Base-by-base conservation (phyloP, 2,888 invertebrate species). In the Eupeodes latifasciatus region DNA sequence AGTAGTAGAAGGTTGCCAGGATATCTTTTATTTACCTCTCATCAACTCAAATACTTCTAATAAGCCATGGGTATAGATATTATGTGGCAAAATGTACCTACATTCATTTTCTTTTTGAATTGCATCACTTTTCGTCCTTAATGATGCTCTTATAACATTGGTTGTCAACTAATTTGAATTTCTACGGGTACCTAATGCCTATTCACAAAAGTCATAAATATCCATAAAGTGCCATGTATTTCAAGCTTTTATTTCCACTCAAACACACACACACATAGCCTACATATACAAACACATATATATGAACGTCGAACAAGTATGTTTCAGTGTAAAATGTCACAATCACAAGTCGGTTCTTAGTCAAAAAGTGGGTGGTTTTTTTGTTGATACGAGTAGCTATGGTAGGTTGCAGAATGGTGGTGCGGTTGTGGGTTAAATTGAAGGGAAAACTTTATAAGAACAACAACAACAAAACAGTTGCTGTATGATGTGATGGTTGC, bases 161-260 rank as follows among this genome's bases (percentile, higher is more conserved):
- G 47, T 49, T 66, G 27, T 49, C 27, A 19, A 49, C 66, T 66
- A 66, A 66, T 66, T 66, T 66, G 49, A 66, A 66, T 66, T 66
- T 66, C 34, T n/a, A 59, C 10, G 34, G n/a, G n/a, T 9, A 40
- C 9, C 9, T 9, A 7, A 40, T 40, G 9, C 40, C 40, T 40
- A 59, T 66, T 47, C 49, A 27, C 47, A 47, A 66, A 66, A 66
- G 47, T 66, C 66, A 66, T 66, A 66, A 66, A 66, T 66, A 66
- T 49, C 66, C 49, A 66, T 66, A 66, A 66, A 66, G 27, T 66
- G 47, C 14, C 66, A 66, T 27, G 64, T 27, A 66, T 49, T 66
- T 49, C 47, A 66, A 66, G 49, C n/a, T 47, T 10, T 49, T 19
- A 19, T 49, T 40, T 47, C 14, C 40, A 40, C 40, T 7, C 40